Evolutionary conservation across 2,888 invertebrate species (phyloP).

Genomic region (Drosophila putrida): DNA sequence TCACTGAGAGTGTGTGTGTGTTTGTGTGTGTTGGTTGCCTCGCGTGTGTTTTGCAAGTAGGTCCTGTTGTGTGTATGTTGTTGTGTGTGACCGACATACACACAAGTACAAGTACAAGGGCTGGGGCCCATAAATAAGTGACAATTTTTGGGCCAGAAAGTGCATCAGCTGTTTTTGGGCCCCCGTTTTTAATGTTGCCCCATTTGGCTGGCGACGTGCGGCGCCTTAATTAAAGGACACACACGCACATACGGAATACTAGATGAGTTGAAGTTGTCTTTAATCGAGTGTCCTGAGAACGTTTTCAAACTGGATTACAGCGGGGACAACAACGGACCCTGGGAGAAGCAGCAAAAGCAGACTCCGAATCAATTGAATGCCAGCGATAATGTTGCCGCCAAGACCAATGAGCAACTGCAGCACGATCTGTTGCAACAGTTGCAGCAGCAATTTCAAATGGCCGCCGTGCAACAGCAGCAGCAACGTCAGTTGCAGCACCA

Average conservation of each 20-base stretch:
- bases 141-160: conserved; percentile 37
- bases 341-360: conserved; percentile 83
- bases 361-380: conserved; percentile 35
- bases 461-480: conserved; percentile 72
- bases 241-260: neutral
- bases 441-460: conserved; percentile 70
- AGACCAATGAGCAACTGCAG: conserved; percentile 61
- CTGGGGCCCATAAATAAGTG: conserved; percentile 51
- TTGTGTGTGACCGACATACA: conserved; percentile 55
- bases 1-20: conserved; percentile 12
- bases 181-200: neutral
- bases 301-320: conserved; percentile 82
- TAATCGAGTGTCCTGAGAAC: conserved; percentile 22
- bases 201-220: conserved; percentile 46
- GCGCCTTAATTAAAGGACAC: conserved; percentile 38
- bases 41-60: conserved; percentile 5
- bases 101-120: conserved; percentile 7
- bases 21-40: conserved; percentile 5
- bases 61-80: conserved; percentile 20
- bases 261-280: neutral
- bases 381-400: conserved; percentile 40
- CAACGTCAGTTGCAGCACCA: conserved; percentile 75
- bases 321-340: conserved; percentile 81
- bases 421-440: conserved; percentile 74
- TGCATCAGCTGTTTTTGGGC: conserved; percentile 68